phyloP scores from a whole-genome alignment of 2,888 invertebrate species.

The Eumerus sabulonum region DNA sequence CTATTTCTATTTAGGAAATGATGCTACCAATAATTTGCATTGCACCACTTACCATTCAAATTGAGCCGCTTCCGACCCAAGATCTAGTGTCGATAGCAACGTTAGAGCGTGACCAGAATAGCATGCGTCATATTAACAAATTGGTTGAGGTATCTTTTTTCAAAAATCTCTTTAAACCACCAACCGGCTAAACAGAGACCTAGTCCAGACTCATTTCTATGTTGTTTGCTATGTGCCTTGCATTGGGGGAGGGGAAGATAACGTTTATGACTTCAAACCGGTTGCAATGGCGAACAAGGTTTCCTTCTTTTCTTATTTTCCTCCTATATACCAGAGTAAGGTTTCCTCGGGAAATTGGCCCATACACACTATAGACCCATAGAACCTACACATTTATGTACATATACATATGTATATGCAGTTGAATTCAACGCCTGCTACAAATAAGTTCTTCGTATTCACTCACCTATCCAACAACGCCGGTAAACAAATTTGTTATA shows the following conservation, averaged over 20 bases:
- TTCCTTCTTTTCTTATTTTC: too few species aligned
- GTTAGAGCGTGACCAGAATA: slow-evolving; percentile 61
- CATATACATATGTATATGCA: too few species aligned
- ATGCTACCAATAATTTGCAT: slow-evolving; percentile 47
- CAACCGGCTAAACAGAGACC: too few species aligned
- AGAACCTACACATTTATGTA: too few species aligned
- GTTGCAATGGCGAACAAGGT: slow-evolving; percentile 12
- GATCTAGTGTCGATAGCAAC: slow-evolving; percentile 52
- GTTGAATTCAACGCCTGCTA: too few species aligned
- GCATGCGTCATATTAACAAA: slow-evolving; percentile 67
- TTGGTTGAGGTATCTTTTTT: slow-evolving; percentile 59
- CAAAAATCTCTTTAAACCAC: slow-evolving; percentile 39
- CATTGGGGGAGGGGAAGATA: slow-evolving; percentile 3
- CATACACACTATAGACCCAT: too few species aligned
- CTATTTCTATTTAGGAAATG: slow-evolving; percentile 19
- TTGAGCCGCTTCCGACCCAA: slow-evolving; percentile 26
- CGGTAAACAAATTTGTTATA: too few species aligned
- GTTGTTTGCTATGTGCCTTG: slow-evolving; percentile 22
- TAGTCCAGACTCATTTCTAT: too few species aligned
- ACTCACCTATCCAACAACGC: too few species aligned
- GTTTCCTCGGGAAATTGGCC: too few species aligned
- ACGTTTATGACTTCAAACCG: slow-evolving; percentile 34
- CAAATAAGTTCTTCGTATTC: too few species aligned
- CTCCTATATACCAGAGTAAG: too few species aligned
- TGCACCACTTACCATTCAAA: slow-evolving; percentile 41